Evolutionary conservation across 2,888 invertebrate genomes (phyloP).

Genomic region (Oeneis ivallda): DNA sequence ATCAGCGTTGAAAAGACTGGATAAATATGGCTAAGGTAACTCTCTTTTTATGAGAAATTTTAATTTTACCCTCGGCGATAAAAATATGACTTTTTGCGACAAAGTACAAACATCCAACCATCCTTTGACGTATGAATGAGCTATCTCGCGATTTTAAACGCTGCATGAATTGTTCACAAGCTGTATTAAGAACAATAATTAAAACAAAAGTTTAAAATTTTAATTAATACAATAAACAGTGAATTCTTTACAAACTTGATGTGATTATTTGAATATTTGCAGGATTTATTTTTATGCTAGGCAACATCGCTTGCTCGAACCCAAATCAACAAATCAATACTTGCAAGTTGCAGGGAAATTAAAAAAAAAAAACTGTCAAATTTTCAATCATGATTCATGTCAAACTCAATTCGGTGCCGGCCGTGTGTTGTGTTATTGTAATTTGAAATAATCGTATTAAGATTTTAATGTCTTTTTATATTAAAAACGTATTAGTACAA

Average conservation of each 20-base stretch:
- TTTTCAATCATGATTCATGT: too few species aligned
- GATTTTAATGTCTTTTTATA: conserved; percentile 58
- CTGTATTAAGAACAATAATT: background rate
- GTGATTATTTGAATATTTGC: background rate
- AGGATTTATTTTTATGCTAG: conserved; percentile 16
- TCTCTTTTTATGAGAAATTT: conserved; percentile 22
- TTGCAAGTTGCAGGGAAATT: too few species aligned
- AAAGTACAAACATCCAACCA: conserved; percentile 51
- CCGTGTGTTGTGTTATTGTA: background rate
- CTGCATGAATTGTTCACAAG: background rate
- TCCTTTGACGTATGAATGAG: conserved; percentile 58
- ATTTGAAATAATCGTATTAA: conserved; percentile 24
- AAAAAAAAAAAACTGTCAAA: conserved; percentile 32
- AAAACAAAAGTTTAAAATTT: background rate
- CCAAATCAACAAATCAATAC: conserved; percentile 29
- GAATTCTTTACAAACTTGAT: background rate
- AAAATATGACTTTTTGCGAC: conserved; percentile 13
- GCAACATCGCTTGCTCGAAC: conserved; percentile 46
- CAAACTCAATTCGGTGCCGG: conserved; percentile 3
- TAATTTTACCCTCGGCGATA: background rate
- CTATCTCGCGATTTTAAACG: conserved; percentile 17
- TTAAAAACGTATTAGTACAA: conserved; percentile 62
- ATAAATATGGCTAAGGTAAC: conserved; percentile 73
- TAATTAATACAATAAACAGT: background rate
- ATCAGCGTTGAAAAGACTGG: conserved; percentile 34